Evolutionary conservation across 2,888 invertebrate species (phyloP).

Genomic region (Gandaritis pyraliata): DNA sequence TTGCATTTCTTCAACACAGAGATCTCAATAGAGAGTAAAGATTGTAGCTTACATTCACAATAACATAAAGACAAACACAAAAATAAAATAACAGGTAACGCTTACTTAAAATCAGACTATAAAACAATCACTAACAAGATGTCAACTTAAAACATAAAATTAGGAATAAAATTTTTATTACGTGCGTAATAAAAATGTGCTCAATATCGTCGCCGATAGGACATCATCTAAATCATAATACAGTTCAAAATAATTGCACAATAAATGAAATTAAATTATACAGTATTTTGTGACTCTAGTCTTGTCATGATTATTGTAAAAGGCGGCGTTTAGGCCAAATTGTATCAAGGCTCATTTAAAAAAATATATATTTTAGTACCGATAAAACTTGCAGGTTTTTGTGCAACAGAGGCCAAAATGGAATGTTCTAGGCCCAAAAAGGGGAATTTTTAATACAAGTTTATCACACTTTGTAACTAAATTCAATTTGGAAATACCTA

Average conservation of each 20-base stretch:
- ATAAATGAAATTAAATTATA: conserved; percentile 18
- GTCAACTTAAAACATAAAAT: conserved; percentile 64
- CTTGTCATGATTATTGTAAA: conserved; percentile 10
- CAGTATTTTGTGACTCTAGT: conserved; percentile 19
- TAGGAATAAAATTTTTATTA: conserved; percentile 59
- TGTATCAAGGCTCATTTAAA: neutral
- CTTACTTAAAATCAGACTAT: conserved; percentile 75
- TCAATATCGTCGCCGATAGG: conserved; percentile 36
- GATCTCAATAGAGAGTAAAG: conserved; percentile 30
- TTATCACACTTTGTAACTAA: neutral
- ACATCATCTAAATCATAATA: conserved; percentile 34
- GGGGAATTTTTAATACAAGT: neutral
- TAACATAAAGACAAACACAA: conserved; percentile 50
- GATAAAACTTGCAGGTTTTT: neutral
- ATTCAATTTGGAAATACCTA: neutral
- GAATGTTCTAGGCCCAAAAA: conserved; percentile 23
- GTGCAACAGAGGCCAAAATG: conserved; percentile 10
- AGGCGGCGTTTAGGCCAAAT: conserved; percentile 22
- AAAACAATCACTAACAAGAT: conserved; percentile 72
- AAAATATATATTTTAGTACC: neutral
- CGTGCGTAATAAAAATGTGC: conserved; percentile 73
- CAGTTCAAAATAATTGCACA: conserved; percentile 34
- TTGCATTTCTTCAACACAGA: conserved; percentile 28
- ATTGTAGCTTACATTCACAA: conserved; percentile 24
- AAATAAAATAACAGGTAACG: conserved; percentile 72